A percentile compares a stretch with the other conserved stretches of the same genome.
Conservation (phyloP, 2,113 vertebrate genomes). For the Thamnophis sirtalis region DNA sequence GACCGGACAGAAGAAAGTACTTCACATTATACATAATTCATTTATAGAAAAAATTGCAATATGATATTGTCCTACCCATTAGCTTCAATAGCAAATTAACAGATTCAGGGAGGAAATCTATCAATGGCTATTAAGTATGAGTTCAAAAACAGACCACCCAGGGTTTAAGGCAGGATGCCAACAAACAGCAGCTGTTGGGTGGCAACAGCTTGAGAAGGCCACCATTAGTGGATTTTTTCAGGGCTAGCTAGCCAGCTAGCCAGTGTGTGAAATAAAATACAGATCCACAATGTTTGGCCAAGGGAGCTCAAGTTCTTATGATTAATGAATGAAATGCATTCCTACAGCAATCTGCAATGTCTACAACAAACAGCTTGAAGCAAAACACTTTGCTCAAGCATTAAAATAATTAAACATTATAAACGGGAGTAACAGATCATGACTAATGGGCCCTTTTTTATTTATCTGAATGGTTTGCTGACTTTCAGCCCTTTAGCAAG, state of each 20-base stretch:
- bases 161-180: background rate
- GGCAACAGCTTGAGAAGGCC: background rate
- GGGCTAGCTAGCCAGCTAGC: background rate
- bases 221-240: background rate
- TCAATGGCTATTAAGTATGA: background rate
- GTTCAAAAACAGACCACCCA: background rate
- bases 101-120: background rate
- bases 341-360: background rate
- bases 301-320: slow-evolving; percentile 5
- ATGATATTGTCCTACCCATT: background rate
- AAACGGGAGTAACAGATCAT: background rate
- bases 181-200: background rate
- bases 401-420: background rate
- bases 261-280: background rate
- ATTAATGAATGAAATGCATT: slow-evolving; percentile 4
- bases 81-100: background rate
- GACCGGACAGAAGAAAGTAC: background rate
- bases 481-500: background rate
- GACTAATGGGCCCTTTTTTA: background rate
- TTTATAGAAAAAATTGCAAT: background rate
- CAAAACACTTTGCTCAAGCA: background rate
- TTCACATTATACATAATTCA: background rate
- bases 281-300: background rate
- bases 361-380: background rate
- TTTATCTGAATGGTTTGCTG: background rate